These are phyloP conservation scores for Babyrousa celebensis DNA, from an alignment of 2,797 vertebrate genomes.

Conservation along the genomic window DNA sequence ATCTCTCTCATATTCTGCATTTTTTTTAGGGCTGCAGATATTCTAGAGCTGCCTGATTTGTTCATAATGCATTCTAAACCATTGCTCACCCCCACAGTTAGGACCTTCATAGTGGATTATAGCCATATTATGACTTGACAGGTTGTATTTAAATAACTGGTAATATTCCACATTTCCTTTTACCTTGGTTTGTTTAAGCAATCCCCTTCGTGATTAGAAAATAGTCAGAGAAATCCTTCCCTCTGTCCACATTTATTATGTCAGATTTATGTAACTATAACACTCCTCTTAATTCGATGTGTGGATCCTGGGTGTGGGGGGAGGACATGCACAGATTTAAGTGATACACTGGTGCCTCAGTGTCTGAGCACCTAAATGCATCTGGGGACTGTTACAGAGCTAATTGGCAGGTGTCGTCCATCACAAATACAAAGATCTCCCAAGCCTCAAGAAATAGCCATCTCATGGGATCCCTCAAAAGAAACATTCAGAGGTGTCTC, in stretches of 20 bases:
- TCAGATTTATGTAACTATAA: slow-evolving; percentile 74
- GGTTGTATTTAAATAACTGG: slow-evolving; percentile 22
- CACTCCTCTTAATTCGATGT: slow-evolving; percentile 76
- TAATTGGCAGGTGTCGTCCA: slow-evolving; percentile 79
- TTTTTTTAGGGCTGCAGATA: background rate
- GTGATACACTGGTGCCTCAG: slow-evolving; percentile 59
- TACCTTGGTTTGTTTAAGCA: slow-evolving; percentile 32
- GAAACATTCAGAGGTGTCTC: slow-evolving; percentile 39
- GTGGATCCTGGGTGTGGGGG: slow-evolving; percentile 30
- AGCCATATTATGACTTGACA: background rate
- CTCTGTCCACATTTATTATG: slow-evolving; percentile 76
- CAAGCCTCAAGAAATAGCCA: slow-evolving; percentile 56
- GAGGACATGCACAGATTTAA: slow-evolving; percentile 55
- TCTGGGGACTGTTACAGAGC: slow-evolving; percentile 77
- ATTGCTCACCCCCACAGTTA: background rate
- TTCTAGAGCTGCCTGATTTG: background rate
- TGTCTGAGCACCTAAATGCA: slow-evolving; percentile 80
- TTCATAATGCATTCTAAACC: background rate
- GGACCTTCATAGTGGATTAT: background rate
- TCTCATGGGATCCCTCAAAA: background rate
- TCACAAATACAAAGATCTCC: slow-evolving; percentile 51
- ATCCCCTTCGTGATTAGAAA: slow-evolving; percentile 66
- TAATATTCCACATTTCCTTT: slow-evolving; percentile 34
- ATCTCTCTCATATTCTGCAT: background rate
- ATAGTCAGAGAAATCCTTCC: slow-evolving; percentile 60